Conservation (phyloP, 1,140 invertebrate genomes). For the Parapsyche elsis region DNA sequence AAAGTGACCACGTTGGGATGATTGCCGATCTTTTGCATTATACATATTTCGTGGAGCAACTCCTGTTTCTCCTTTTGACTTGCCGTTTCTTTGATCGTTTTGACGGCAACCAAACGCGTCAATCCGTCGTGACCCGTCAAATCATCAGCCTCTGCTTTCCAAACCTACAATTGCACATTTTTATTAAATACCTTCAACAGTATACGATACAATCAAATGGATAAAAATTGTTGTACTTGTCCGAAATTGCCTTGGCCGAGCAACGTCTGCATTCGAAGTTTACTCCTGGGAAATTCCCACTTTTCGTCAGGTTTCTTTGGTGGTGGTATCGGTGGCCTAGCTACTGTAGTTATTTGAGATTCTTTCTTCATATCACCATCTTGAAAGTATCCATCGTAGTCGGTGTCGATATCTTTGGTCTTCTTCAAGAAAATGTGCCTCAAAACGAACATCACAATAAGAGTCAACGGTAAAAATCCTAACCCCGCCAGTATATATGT, state of each 20-base stretch:
- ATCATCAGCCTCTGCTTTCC: constrained; percentile 86
- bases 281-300: constrained; percentile 83
- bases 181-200: background rate
- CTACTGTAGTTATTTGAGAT: constrained; percentile 64
- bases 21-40: constrained; percentile 86
- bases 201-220: background rate
- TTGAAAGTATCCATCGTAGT: constrained; percentile 70
- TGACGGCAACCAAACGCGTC: constrained; percentile 83
- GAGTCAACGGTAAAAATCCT: constrained; percentile 69
- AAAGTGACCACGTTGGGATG: constrained; percentile 89
- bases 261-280: constrained; percentile 81
- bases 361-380: constrained; percentile 67
- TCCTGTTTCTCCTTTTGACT: constrained; percentile 82
- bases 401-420: constrained; percentile 69
- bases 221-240: constrained; percentile 67
- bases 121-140: constrained; percentile 80
- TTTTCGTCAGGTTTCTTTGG: constrained; percentile 69
- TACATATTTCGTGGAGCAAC: constrained; percentile 79
- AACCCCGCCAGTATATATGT: constrained; percentile 71
- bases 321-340: constrained; percentile 66
- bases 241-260: constrained; percentile 88
- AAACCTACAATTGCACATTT: constrained; percentile 68
- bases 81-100: constrained; percentile 81
- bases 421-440: constrained; percentile 68
- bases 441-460: constrained; percentile 68